Evolutionary conservation across 2,797 vertebrate species (phyloP).

Genomic region (Lacerta bilineata): DNA sequence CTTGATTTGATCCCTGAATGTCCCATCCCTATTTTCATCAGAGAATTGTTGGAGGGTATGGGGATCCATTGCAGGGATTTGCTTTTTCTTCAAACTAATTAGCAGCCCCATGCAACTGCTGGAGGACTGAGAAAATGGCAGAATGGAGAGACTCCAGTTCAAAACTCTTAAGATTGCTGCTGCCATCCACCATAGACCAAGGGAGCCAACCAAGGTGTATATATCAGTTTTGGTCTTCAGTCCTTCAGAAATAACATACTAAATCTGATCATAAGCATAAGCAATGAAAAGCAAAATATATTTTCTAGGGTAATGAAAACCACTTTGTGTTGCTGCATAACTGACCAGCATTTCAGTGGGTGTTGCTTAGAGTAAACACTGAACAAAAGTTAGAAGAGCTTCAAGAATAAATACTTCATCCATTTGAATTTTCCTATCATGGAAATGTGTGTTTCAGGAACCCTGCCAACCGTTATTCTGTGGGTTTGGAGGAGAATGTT

Average conservation of each 20-base stretch:
- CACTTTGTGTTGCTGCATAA: conserved; percentile 22
- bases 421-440: conserved; percentile 11
- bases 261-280: not conserved
- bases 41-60: too few relatives aligned
- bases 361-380: conserved; percentile 1
- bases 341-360: not conserved
- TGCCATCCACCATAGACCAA: too few relatives aligned
- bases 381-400: not conserved
- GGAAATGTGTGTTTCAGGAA: conserved; percentile 13
- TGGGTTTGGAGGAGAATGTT: not conserved
- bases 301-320: not conserved
- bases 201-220: too few relatives aligned
- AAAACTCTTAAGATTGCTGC: too few relatives aligned
- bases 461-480: conserved; percentile 1
- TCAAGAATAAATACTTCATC: not conserved
- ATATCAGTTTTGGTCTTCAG: not conserved
- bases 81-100: too few relatives aligned
- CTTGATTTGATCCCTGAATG: too few relatives aligned
- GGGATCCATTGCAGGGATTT: too few relatives aligned
- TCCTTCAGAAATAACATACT: not conserved
- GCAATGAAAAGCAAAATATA: too few relatives aligned
- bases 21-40: too few relatives aligned
- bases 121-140: too few relatives aligned
- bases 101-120: too few relatives aligned
- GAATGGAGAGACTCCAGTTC: too few relatives aligned